Evolutionary conservation across 1,140 invertebrate species (phyloP).

Genomic region (Chymomyza costata): DNA sequence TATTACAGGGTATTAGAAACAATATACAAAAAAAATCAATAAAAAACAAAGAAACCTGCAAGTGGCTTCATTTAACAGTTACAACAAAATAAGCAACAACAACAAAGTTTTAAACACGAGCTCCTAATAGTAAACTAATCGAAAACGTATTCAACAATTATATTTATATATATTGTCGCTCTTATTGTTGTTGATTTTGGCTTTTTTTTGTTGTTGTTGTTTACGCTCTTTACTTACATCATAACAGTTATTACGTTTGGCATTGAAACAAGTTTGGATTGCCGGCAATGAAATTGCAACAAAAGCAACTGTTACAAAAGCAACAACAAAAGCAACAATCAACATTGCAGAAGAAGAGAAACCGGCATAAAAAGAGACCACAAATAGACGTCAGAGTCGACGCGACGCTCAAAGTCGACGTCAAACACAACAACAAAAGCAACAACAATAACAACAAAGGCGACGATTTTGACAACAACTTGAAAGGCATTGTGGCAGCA

Average conservation of each 20-base stretch:
- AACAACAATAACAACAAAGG: conserved; percentile 12
- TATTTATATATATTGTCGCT: conserved; percentile 11
- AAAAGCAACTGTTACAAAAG: conserved; percentile 40
- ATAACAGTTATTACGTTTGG: conserved; percentile 74
- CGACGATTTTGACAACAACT: too few species aligned
- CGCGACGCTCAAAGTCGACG: too few species aligned
- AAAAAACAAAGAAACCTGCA: conserved; percentile 15
- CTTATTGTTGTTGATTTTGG: conserved; percentile 5
- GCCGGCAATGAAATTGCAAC: conserved; percentile 64
- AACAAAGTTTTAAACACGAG: too few species aligned
- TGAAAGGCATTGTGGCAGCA: too few species aligned
- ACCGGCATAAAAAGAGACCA: conserved; percentile 29
- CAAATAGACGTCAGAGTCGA: too few species aligned
- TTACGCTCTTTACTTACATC: conserved; percentile 72
- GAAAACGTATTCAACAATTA: conserved; percentile 29
- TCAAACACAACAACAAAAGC: conserved; percentile 24
- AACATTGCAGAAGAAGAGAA: conserved; percentile 23
- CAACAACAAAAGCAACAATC: conserved; percentile 3
- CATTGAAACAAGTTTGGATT: conserved; percentile 65
- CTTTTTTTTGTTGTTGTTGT: conserved; percentile 18
- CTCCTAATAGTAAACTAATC: too few species aligned
- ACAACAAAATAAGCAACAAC: conserved; percentile 40
- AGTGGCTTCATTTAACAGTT: too few species aligned
- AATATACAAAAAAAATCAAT: conserved; percentile 12
- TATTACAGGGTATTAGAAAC: too few species aligned